phyloP scores from a whole-genome alignment of 35 echinoderm and acorn worm genomes.

The Hemicentrotus pulcherrimus region DNA sequence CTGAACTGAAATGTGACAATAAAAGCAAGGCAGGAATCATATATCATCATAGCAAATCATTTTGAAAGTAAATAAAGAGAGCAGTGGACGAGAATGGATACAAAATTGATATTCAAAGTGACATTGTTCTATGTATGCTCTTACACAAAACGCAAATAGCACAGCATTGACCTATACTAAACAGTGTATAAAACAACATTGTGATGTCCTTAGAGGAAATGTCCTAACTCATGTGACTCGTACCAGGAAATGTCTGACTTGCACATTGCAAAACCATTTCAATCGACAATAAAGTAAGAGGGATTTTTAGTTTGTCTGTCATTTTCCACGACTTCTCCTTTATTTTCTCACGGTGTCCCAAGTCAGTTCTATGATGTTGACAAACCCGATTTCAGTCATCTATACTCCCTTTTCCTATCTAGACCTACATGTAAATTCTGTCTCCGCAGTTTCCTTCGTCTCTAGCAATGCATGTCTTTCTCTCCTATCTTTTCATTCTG shows the following conservation, averaged over 20 bases:
- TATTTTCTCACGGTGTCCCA: not conserved
- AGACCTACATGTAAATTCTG: too few relatives aligned
- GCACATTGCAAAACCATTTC: not conserved
- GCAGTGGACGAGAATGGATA: not conserved
- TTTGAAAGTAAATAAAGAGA: not conserved
- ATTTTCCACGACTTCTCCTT: not conserved
- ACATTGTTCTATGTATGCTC: not conserved
- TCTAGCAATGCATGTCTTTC: too few relatives aligned
- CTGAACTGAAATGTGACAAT: too few relatives aligned
- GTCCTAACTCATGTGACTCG: not conserved
- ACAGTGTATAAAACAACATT: too few relatives aligned
- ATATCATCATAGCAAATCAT: not conserved
- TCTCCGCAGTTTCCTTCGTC: too few relatives aligned
- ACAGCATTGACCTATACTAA: not conserved
- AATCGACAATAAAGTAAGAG: not conserved
- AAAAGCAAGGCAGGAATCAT: too few relatives aligned
- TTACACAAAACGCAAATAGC: not conserved
- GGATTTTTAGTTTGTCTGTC: not conserved
- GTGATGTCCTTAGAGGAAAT: too few relatives aligned
- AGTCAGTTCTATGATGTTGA: not conserved
- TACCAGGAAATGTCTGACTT: not conserved
- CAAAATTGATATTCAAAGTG: not conserved
- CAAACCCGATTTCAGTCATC: too few relatives aligned
- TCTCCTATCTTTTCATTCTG: too few relatives aligned
- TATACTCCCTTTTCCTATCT: too few relatives aligned